A percentile compares a stretch with the other conserved stretches of the same genome.
Conservation (phyloP, 2,113 vertebrate genomes). For the Dasyurus viverrinus region DNA sequence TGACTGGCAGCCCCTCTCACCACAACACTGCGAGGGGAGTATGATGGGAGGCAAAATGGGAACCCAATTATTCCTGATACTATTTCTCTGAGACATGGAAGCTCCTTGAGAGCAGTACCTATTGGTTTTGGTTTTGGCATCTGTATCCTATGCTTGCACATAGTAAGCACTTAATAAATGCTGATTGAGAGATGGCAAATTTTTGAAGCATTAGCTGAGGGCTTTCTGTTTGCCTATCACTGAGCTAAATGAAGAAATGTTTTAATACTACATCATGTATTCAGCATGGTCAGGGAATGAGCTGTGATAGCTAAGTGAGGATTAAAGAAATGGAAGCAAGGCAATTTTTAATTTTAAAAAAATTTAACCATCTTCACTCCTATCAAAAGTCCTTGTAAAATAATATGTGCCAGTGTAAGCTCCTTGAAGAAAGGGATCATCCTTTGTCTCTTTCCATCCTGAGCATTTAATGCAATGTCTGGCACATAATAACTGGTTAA, state of each 20-base stretch:
- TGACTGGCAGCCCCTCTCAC: neutral
- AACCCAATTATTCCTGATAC: neutral
- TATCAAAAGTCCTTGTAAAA: neutral
- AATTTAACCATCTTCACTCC: no score
- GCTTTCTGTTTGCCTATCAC: no score
- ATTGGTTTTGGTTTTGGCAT: neutral
- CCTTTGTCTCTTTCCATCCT: no score
- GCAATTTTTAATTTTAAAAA: neutral
- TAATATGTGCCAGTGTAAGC: neutral
- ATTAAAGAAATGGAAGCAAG: no score
- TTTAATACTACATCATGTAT: no score
- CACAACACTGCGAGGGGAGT: neutral
- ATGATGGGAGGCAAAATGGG: neutral
- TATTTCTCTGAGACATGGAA: neutral
- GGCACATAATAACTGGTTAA: neutral
- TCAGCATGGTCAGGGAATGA: no score
- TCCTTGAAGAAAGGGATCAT: neutral
- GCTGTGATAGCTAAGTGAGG: no score
- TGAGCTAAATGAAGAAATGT: neutral
- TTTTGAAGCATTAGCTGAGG: neutral
- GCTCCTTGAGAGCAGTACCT: neutral
- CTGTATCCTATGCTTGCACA: neutral
- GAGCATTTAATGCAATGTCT: no score
- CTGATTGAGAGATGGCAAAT: neutral
- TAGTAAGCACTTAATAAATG: neutral